Base-by-base conservation (phyloP, 64 coral and sea anemone species). In the Porites australiensis region DNA sequence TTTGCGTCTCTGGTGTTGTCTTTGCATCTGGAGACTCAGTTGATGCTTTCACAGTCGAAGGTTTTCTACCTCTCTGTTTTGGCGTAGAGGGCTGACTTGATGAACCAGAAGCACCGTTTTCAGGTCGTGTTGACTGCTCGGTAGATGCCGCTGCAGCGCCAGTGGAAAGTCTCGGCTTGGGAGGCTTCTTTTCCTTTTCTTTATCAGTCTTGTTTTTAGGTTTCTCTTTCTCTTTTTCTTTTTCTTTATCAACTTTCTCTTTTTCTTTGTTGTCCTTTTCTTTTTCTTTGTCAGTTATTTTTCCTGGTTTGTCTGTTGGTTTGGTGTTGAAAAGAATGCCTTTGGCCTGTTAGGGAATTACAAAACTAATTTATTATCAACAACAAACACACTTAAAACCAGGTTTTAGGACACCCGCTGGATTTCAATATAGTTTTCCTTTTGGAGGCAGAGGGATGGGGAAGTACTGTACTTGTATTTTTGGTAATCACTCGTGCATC, bases 51-150 rank as follows among this genome's bases (percentile, higher is more conserved):
- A 89, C 92, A 15, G 70, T 46, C 1, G 95, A 90, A 6, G 92
- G 92, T 58, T 98, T 98, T 54, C 92, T 79, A 11, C 95, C 95
- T 49, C 95, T 77, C 67, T 88, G 95, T 82, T 97, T 97, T 52
- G 95, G 92, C 13, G 88, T 97, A 19, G 65, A 37, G 15, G 88
- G 74, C 14, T 49, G 64, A n/a, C 19, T 79, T 70, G 72, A 18
- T 51, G 58, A 20, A 16, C 15, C 69, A 50, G 81, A 16, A 2
- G 81, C 46, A 51, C 9, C 64, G 47, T 13, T 69, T 48, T 84
- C 81, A 48, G 62, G 14, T 45, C 69, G 67, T 3, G 81, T 61
- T 69, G 81, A 50, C 47, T 84, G 81, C 14, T 84, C 81, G 52
- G 81, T 51, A 11, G 63, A 23, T 3, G 21, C 47, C 14, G 81